These are phyloP conservation scores for Prinia subflava DNA, from an alignment of 2,113 vertebrate genomes.

Conservation along the genomic window DNA sequence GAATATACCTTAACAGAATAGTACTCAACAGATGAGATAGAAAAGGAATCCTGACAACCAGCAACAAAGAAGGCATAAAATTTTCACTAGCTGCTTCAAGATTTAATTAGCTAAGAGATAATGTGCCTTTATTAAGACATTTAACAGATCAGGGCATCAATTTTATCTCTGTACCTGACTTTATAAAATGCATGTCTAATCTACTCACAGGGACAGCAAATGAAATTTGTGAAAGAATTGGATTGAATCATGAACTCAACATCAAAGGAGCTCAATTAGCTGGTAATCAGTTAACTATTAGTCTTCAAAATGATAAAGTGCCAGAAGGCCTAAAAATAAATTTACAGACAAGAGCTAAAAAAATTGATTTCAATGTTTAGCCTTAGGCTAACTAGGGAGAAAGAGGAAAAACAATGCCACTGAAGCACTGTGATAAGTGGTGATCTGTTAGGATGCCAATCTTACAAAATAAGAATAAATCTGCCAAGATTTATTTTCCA, in stretches of 20 bases:
- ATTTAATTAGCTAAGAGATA: conserved; percentile 36
- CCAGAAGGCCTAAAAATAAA: conserved; percentile 18
- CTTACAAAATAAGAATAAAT: background rate
- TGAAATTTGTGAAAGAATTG: conserved; percentile 4
- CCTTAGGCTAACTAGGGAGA: background rate
- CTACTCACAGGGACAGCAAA: background rate
- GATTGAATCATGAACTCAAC: background rate
- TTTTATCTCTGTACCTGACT: conserved; percentile 2
- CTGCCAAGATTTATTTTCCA: background rate
- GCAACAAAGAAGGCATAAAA: background rate
- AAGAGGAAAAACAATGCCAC: background rate
- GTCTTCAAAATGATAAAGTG: background rate
- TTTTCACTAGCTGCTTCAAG: background rate
- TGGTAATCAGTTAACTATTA: background rate
- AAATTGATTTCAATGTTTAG: background rate
- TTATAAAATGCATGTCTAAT: background rate
- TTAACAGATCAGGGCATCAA: background rate
- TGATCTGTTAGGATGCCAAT: background rate
- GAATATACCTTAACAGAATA: background rate
- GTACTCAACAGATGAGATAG: background rate
- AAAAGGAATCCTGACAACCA: conserved; percentile 11
- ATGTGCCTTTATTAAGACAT: conserved; percentile 5
- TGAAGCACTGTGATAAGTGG: background rate
- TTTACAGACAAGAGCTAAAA: background rate
- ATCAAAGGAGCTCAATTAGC: conserved; percentile 20